A percentile compares a stretch with the other conserved stretches of the same genome.
Evolutionary conservation across 2,797 vertebrate genomes (phyloP).

Genomic region (Apogon talboti): DNA sequence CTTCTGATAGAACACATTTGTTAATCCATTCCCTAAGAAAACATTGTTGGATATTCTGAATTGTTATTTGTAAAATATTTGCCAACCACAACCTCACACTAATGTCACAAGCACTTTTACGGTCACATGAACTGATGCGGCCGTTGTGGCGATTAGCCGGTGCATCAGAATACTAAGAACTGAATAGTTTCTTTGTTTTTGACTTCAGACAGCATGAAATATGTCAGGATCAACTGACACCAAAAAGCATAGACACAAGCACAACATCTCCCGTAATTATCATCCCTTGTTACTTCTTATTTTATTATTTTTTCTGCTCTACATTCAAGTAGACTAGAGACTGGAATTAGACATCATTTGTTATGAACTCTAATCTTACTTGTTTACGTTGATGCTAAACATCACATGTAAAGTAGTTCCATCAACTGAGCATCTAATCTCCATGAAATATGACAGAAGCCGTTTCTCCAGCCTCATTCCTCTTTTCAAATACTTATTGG

Average conservation of each 20-base stretch:
- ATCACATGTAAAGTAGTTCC: too few relatives aligned
- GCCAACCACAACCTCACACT: neutral
- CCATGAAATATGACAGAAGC: too few relatives aligned
- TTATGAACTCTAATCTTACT: too few relatives aligned
- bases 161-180: constrained; percentile 6
- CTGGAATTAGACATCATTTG: too few relatives aligned
- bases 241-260: constrained; percentile 8
- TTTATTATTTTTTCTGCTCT: neutral
- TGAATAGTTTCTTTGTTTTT: constrained; percentile 48
- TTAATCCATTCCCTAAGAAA: neutral
- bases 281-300: neutral
- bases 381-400: too few relatives aligned
- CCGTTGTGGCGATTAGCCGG: constrained; percentile 15
- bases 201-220: constrained; percentile 20
- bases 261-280: neutral
- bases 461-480: too few relatives aligned
- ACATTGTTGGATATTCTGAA: neutral
- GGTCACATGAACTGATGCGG: constrained; percentile 48
- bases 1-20: too few relatives aligned
- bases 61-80: constrained; percentile 7
- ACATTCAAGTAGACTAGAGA: neutral
- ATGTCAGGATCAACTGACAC: constrained; percentile 22
- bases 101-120: constrained; percentile 13
- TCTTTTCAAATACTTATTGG: too few relatives aligned
- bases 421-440: too few relatives aligned